These are phyloP conservation scores for Poeciliopsis gracilis DNA, from an alignment of 2,797 vertebrate genomes.

Conservation along the genomic window DNA sequence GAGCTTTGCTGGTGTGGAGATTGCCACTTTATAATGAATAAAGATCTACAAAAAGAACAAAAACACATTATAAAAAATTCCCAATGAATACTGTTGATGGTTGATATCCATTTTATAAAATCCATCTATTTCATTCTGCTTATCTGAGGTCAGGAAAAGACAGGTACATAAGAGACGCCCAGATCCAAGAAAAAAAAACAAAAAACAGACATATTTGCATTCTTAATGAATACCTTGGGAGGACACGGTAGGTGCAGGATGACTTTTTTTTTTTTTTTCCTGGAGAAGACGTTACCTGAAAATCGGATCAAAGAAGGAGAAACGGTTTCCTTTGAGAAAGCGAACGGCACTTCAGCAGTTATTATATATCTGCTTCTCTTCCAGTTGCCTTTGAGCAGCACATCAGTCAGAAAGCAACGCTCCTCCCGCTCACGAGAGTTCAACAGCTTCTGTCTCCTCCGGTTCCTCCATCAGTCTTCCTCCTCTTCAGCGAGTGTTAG, in stretches of 20 bases:
- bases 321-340: not conserved
- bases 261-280: not conserved
- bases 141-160: not conserved
- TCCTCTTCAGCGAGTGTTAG: not conserved
- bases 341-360: constrained; percentile 2
- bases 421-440: not conserved
- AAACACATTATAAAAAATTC: not conserved
- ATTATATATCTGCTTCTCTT: not conserved
- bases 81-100: not conserved
- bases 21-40: not conserved
- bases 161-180: not conserved
- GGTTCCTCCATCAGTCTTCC: not conserved
- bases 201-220: not conserved
- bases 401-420: constrained; percentile 20
- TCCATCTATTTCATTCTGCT: not conserved
- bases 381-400: constrained; percentile 11
- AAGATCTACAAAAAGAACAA: not conserved
- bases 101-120: not conserved
- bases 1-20: not conserved
- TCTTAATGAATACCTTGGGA: not conserved
- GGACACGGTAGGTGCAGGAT: not conserved
- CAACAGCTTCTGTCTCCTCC: constrained; percentile 1
- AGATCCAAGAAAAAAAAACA: not conserved
- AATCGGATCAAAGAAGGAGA: not conserved
- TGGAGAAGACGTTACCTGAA: not conserved